Conservation (phyloP, 2,888 invertebrate genomes). For the Caprella mutica region DNA sequence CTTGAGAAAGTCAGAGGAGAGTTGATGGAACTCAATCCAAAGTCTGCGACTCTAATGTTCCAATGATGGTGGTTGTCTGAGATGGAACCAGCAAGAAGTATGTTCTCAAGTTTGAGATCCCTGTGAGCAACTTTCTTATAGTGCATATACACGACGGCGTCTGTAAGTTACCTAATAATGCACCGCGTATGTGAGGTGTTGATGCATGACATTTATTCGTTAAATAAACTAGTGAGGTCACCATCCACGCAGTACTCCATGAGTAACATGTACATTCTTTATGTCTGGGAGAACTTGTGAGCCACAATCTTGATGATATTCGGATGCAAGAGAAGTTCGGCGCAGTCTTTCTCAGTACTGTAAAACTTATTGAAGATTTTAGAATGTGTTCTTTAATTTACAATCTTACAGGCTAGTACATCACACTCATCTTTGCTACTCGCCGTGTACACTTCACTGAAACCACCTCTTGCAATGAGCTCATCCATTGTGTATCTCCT, state of each 20-base stretch:
- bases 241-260: slow-evolving; percentile 12
- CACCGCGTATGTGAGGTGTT: slow-evolving; percentile 1
- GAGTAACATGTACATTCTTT: slow-evolving; percentile 3
- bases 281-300: not conserved
- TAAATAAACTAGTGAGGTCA: slow-evolving; percentile 7
- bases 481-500: not conserved
- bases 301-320: slow-evolving; percentile 8
- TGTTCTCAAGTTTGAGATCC: slow-evolving; percentile 15
- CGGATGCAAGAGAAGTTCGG: slow-evolving; percentile 5
- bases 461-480: slow-evolving; percentile 12
- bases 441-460: slow-evolving; percentile 9
- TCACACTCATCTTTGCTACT: not conserved
- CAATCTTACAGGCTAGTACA: slow-evolving; percentile 11
- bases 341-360: slow-evolving; percentile 11
- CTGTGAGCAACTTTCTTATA: slow-evolving; percentile 10
- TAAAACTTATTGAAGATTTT: slow-evolving; percentile 13
- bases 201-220: not conserved
- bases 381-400: not conserved
- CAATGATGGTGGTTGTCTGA: slow-evolving; percentile 5
- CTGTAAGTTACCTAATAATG: not conserved
- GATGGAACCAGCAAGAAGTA: slow-evolving; percentile 6
- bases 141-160: slow-evolving; percentile 12
- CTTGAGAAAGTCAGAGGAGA: not conserved
- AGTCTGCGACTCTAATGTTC: slow-evolving; percentile 7
- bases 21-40: slow-evolving; percentile 11